Evolutionary conservation across 1,140 invertebrate species (phyloP).

Genomic region (Triops cancriformis): DNA sequence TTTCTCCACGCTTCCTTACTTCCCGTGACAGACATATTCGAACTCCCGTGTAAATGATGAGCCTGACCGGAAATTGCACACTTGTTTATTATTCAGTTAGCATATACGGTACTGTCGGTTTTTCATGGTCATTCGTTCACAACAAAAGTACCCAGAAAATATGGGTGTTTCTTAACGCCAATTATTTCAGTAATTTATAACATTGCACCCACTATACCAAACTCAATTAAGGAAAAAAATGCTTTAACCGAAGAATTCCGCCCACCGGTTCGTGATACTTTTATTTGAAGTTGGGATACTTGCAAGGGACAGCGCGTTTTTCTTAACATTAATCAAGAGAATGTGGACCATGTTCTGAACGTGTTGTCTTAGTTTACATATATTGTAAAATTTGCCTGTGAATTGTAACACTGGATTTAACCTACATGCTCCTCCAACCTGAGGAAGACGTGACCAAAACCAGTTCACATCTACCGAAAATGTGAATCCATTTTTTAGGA

Average conservation of each 20-base stretch:
- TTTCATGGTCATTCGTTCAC: not conserved
- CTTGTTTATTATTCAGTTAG: not conserved
- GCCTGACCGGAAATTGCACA: not conserved
- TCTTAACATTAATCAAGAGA: not conserved
- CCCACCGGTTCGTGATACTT: no score
- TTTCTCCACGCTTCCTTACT: conserved; percentile 13
- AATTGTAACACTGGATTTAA: not conserved
- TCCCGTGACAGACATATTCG: not conserved
- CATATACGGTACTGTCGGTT: not conserved
- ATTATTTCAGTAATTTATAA: no score
- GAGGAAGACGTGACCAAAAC: not conserved
- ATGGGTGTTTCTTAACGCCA: no score
- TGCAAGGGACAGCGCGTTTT: not conserved
- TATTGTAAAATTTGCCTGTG: not conserved
- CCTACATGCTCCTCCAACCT: not conserved
- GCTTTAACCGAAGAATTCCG: no score
- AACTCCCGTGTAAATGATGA: not conserved
- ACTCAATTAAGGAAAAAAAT: no score
- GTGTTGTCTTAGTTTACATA: not conserved
- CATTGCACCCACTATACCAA: no score
- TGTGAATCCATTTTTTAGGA: no score
- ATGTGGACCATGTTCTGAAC: not conserved
- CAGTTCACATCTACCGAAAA: not conserved
- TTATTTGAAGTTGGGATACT: no score
- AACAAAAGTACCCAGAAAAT: not conserved